Evolutionary conservation across 1,140 invertebrate species (phyloP).

Genomic region (Akabosia matsudoensis): DNA sequence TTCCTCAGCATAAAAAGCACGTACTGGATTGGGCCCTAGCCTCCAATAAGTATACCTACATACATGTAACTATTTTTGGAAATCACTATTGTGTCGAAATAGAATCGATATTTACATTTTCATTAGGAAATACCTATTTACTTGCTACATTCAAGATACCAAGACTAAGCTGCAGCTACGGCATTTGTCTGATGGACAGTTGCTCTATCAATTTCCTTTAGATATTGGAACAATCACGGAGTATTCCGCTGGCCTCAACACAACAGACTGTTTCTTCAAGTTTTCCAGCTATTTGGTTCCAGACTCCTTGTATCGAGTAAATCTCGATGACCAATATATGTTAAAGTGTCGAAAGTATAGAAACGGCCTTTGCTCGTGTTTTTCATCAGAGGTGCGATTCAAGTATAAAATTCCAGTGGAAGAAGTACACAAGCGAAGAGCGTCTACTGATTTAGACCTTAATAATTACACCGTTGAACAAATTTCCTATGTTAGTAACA

Average conservation of each 20-base stretch:
- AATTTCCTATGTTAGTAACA: slow-evolving; percentile 90
- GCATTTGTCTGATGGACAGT: slow-evolving; percentile 67
- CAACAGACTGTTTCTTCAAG: slow-evolving; percentile 81
- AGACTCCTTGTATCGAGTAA: slow-evolving; percentile 80
- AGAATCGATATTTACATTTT: neutral
- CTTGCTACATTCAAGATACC: slow-evolving; percentile 90
- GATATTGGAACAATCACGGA: slow-evolving; percentile 80
- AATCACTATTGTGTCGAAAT: neutral
- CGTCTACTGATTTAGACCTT: slow-evolving; percentile 74
- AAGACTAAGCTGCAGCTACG: slow-evolving; percentile 74
- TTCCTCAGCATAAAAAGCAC: slow-evolving; percentile 80
- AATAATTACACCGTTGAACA: slow-evolving; percentile 78
- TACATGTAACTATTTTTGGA: too few species aligned
- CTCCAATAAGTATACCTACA: too few species aligned
- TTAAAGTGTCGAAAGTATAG: neutral
- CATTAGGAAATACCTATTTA: slow-evolving; percentile 69
- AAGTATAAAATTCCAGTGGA: neutral
- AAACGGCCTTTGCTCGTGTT: neutral
- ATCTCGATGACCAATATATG: slow-evolving; percentile 57
- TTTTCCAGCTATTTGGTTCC: slow-evolving; percentile 91
- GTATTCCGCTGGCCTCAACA: slow-evolving; percentile 72
- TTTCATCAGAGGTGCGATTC: neutral
- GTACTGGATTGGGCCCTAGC: slow-evolving; percentile 90
- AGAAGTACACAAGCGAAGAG: slow-evolving; percentile 49
- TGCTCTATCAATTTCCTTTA: slow-evolving; percentile 69